Percentiles rank a stretch among this genome's conserved stretches.
phyloP scores from a whole-genome alignment of 2,888 invertebrate genomes.

The Steinernema scapterisci region DNA sequence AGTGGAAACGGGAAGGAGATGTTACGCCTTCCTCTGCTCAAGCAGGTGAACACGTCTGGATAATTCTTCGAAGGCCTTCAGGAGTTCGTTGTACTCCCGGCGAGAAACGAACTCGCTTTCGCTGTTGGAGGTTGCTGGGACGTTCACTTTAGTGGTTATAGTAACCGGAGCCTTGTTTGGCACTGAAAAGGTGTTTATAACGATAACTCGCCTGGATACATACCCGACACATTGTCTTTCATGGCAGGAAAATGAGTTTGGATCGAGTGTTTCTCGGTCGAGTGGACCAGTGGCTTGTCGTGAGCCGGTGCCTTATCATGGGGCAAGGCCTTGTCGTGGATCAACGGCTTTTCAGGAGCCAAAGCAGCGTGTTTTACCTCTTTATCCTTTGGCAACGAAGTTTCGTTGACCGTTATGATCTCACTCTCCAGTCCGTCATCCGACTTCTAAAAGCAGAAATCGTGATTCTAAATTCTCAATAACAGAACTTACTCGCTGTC shows the following conservation, averaged over 20 bases:
- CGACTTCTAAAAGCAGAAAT: background rate
- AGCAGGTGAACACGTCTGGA: background rate
- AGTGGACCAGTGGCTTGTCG: background rate
- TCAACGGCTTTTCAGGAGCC: background rate
- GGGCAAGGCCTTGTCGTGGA: background rate
- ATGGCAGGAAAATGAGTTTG: background rate
- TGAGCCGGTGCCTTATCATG: background rate
- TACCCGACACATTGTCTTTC: background rate
- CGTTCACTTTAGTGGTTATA: background rate
- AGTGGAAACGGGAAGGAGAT: background rate
- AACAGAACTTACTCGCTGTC: background rate
- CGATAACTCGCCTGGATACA: background rate
- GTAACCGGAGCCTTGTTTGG: background rate
- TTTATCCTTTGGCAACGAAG: background rate
- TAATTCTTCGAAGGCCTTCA: constrained; percentile 1
- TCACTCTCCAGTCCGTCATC: background rate
- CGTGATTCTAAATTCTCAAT: background rate
- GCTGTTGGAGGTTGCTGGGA: background rate
- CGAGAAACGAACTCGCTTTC: constrained; percentile 6
- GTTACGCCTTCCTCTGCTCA: background rate
- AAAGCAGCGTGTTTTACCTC: background rate
- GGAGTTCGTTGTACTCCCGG: constrained; percentile 6
- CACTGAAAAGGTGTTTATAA: background rate
- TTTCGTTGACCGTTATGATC: background rate
- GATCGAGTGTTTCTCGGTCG: no score